Conservation (phyloP, 2,113 vertebrate species). For the Chionomys nivalis region DNA sequence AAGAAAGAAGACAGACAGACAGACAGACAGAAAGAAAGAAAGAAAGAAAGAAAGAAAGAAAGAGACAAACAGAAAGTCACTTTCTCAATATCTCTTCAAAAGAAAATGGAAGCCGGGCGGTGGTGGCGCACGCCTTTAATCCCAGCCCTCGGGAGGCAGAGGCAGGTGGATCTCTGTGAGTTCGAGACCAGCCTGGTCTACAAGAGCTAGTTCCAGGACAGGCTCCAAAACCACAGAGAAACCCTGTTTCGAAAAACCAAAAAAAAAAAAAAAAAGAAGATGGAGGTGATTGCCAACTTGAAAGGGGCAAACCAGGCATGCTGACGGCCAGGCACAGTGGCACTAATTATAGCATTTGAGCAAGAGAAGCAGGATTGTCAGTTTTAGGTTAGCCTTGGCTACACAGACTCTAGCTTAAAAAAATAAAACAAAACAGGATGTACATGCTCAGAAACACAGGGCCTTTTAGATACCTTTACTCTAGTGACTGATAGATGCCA, state of each 20-base stretch:
- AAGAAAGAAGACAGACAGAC: not conserved
- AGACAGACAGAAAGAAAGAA: not conserved
- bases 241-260: too few species aligned
- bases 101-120: too few species aligned
- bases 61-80: not conserved
- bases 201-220: too few species aligned
- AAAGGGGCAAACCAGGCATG: not conserved
- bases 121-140: too few species aligned
- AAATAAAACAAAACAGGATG: not conserved
- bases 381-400: not conserved
- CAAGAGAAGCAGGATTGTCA: not conserved
- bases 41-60: not conserved
- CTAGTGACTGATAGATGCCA: not conserved
- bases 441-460: not conserved
- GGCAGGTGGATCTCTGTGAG: too few species aligned
- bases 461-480: not conserved
- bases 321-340: not conserved
- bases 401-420: not conserved
- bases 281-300: not conserved
- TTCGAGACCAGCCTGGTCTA: too few species aligned
- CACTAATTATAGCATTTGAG: not conserved
- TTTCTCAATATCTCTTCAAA: conserved; percentile 6
- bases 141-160: too few species aligned
- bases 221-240: too few species aligned
- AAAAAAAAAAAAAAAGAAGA: too few species aligned